phyloP scores from a whole-genome alignment of 2,888 invertebrate species.

The Copidosoma aretas region DNA sequence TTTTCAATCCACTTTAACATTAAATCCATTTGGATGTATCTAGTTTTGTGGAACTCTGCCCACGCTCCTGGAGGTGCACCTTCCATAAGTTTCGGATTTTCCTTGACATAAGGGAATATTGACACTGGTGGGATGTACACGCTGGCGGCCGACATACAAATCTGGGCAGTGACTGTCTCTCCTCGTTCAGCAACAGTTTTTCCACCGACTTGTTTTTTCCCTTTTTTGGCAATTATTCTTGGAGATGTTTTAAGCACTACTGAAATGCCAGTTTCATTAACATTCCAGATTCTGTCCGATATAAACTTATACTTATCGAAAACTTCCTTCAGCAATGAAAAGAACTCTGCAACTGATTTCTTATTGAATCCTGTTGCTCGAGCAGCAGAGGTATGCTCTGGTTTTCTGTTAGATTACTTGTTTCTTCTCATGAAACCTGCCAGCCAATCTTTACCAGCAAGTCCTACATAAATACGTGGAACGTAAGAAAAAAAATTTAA shows the following conservation, averaged over 20 bases:
- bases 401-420: slow-evolving; percentile 1
- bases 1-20: no score
- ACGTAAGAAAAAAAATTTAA: background rate
- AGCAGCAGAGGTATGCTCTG: slow-evolving; percentile 9
- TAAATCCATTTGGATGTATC: no score
- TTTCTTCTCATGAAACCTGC: background rate
- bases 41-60: no score
- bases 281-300: slow-evolving; percentile 47
- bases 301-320: slow-evolving; percentile 43
- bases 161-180: background rate
- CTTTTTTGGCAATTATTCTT: slow-evolving; percentile 48
- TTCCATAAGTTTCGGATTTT: no score
- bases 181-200: slow-evolving; percentile 52
- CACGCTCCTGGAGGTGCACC: no score
- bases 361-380: slow-evolving; percentile 1
- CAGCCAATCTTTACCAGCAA: slow-evolving; percentile 8
- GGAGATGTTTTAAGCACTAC: slow-evolving; percentile 47
- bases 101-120: no score
- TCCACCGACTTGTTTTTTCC: slow-evolving; percentile 48
- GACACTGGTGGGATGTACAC: no score
- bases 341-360: slow-evolving; percentile 1
- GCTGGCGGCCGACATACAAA: no score
- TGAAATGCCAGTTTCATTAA: slow-evolving; percentile 53
- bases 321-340: background rate
- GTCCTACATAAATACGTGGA: background rate